A percentile compares a stretch with the other conserved stretches of the same genome.
Evolutionary conservation across 2,113 vertebrate genomes (phyloP).

Genomic region (Lampris megalopsis): DNA sequence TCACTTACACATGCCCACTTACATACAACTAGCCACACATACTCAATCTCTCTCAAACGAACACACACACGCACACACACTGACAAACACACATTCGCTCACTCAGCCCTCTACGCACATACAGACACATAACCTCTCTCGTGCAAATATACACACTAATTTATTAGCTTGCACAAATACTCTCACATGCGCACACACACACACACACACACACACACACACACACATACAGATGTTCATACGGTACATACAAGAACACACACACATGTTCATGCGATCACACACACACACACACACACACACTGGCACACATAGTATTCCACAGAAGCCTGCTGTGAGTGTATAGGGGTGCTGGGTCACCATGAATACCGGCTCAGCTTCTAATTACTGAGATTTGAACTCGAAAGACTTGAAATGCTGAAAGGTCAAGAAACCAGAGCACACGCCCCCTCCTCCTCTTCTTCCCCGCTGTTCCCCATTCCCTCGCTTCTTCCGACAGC

Average conservation of each 20-base stretch:
- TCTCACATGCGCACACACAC: slow-evolving; percentile 21
- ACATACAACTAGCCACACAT: not conserved
- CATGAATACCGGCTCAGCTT: slow-evolving; percentile 78
- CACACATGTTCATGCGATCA: slow-evolving; percentile 30
- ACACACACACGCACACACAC: not conserved
- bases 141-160: too few relatives aligned
- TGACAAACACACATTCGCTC: not conserved
- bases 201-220: slow-evolving; percentile 30
- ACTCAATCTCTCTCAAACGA: not conserved
- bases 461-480: slow-evolving; percentile 60
- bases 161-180: not conserved
- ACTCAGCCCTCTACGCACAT: not conserved
- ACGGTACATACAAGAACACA: slow-evolving; percentile 27
- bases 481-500: slow-evolving; percentile 46
- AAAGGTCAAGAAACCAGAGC: slow-evolving; percentile 79
- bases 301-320: slow-evolving; percentile 42
- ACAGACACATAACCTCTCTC: not conserved
- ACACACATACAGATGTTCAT: slow-evolving; percentile 35
- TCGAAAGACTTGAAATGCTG: slow-evolving; percentile 73
- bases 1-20: not conserved
- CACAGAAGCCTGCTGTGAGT: slow-evolving; percentile 54
- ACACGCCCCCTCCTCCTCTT: slow-evolving; percentile 61
- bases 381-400: slow-evolving; percentile 80
- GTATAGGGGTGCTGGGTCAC: slow-evolving; percentile 26
- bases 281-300: slow-evolving; percentile 39